Evolutionary conservation across 2,888 invertebrate species (phyloP).

Genomic region (Choreutis nemorana): DNA sequence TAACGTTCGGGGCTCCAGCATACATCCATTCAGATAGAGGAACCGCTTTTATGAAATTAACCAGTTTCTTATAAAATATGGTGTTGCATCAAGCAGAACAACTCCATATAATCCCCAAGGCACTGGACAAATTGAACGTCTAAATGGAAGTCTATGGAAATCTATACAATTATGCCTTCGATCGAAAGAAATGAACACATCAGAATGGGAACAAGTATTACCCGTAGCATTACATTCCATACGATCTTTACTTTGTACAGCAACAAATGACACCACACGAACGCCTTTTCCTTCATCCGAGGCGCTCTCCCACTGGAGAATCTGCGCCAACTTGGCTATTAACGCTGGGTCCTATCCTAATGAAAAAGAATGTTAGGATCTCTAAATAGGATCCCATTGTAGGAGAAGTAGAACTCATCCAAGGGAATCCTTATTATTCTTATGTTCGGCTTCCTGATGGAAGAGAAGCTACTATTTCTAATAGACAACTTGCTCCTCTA

Average conservation of each 20-base stretch:
- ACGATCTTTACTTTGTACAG: not conserved
- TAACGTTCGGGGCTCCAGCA: not conserved
- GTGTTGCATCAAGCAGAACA: not conserved
- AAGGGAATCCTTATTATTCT: too few relatives aligned
- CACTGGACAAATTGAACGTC: not conserved
- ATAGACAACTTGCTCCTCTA: too few relatives aligned
- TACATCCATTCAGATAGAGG: not conserved
- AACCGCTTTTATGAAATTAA: not conserved
- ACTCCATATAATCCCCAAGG: not conserved
- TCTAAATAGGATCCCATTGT: too few relatives aligned
- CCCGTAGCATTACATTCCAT: not conserved
- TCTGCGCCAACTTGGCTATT: too few relatives aligned
- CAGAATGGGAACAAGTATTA: not conserved
- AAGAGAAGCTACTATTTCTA: too few relatives aligned
- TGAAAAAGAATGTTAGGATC: too few relatives aligned
- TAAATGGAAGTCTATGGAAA: conserved; percentile 3
- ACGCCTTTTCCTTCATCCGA: not conserved
- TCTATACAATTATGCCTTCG: conserved; percentile 7
- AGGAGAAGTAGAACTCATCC: too few relatives aligned
- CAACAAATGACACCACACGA: not conserved
- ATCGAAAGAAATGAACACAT: conserved; percentile 2
- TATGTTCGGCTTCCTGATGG: too few relatives aligned
- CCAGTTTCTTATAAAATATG: not conserved
- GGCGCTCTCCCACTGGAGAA: too few relatives aligned
- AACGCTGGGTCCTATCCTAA: too few relatives aligned